phyloP scores from a whole-genome alignment of 2,797 vertebrate genomes.

The Siniperca scherzeri region DNA sequence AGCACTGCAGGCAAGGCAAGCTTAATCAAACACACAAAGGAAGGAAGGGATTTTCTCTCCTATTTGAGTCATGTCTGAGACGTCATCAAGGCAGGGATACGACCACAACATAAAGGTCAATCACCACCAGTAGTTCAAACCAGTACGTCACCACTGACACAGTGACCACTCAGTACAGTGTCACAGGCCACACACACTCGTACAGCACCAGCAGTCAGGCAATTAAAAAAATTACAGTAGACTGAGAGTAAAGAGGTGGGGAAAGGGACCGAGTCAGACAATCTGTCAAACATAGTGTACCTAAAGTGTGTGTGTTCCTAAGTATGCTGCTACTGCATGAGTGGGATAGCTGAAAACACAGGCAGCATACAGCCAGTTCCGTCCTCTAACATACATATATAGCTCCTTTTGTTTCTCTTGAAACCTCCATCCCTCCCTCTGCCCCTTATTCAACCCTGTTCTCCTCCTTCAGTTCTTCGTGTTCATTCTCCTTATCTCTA shows the following conservation, averaged over 20 bases:
- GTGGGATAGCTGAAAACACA: constrained; percentile 57
- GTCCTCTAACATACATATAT: constrained; percentile 42
- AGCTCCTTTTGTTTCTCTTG: constrained; percentile 41
- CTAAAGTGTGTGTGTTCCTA: constrained; percentile 30
- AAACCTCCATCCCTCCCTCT: constrained; percentile 43
- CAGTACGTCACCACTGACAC: constrained; percentile 70
- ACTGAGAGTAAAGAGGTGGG: constrained; percentile 45
- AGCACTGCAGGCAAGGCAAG: constrained; percentile 46
- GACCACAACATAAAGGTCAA: constrained; percentile 72
- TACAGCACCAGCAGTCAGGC: constrained; percentile 68
- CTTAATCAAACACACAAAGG: constrained; percentile 75
- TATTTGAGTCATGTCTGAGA: constrained; percentile 76
- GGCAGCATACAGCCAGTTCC: constrained; percentile 71
- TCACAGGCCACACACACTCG: constrained; percentile 65
- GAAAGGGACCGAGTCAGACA: constrained; percentile 41
- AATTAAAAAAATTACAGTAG: constrained; percentile 53
- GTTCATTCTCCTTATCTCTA: constrained; percentile 20
- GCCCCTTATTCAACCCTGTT: constrained; percentile 20
- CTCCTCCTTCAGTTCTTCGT: constrained; percentile 10
- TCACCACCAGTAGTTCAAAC: constrained; percentile 63
- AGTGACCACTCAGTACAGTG: constrained; percentile 68
- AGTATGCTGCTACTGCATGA: constrained; percentile 55
- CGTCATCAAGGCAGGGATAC: constrained; percentile 68
- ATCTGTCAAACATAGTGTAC: constrained; percentile 35
- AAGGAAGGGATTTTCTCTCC: constrained; percentile 72